Evolutionary conservation across 2,113 vertebrate species (phyloP).

Genomic region (Callipepla californica): DNA sequence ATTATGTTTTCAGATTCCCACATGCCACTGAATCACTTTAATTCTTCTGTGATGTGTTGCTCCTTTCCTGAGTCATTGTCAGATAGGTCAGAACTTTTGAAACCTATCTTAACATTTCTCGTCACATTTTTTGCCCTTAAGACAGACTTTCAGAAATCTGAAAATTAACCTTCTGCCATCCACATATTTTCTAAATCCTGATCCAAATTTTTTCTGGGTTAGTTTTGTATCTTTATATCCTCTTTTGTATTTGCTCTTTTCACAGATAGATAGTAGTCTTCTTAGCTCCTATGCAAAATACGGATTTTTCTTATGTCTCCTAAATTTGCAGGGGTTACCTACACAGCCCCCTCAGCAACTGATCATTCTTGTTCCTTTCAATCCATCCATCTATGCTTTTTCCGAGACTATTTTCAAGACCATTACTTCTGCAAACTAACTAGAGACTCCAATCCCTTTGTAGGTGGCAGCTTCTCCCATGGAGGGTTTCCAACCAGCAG

Average conservation of each 20-base stretch:
- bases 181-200: not conserved
- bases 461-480: slow-evolving; percentile 14
- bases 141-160: not conserved
- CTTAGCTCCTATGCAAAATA: not conserved
- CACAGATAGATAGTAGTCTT: not conserved
- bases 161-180: not conserved
- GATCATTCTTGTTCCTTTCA: not conserved
- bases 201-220: not conserved
- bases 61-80: slow-evolving; percentile 31
- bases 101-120: not conserved
- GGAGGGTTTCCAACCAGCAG: slow-evolving; percentile 30
- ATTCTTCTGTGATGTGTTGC: not conserved
- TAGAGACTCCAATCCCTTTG: not conserved
- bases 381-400: not conserved
- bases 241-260: not conserved
- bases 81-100: slow-evolving; percentile 27
- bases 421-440: slow-evolving; percentile 60
- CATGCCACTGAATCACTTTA: slow-evolving; percentile 42
- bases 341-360: not conserved
- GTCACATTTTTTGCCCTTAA: not conserved
- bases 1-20: slow-evolving; percentile 58
- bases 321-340: not conserved
- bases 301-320: not conserved
- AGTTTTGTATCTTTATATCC: not conserved
- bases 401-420: slow-evolving; percentile 60